Percentiles rank a stretch among this genome's conserved stretches.
Conservation (phyloP, 2,797 vertebrate species). For the Remorina albescens region DNA sequence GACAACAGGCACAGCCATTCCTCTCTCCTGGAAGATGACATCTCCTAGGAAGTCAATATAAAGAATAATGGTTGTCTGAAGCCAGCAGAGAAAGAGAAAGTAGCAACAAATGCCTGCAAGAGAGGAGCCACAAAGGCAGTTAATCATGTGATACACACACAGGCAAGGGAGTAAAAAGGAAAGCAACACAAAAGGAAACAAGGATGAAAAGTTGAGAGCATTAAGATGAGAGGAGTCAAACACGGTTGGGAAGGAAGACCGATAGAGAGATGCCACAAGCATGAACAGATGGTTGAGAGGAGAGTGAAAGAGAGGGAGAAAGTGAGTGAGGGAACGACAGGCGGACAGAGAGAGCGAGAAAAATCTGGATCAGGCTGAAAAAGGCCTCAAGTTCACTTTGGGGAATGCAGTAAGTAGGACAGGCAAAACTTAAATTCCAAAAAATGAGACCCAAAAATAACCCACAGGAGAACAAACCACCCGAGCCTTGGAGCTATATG, state of each 20-base stretch:
- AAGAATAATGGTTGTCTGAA: conserved; percentile 6
- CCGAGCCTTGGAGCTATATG: conserved; percentile 56
- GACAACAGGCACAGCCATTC: background rate
- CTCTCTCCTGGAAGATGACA: conserved; percentile 10
- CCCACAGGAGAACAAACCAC: conserved; percentile 65
- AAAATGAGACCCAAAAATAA: conserved; percentile 74
- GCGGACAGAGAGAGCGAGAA: conserved; percentile 33
- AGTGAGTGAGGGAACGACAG: conserved; percentile 2
- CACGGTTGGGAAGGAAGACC: conserved; percentile 56
- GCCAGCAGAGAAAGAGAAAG: conserved; percentile 16
- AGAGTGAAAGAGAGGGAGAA: conserved; percentile 41
- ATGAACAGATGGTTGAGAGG: conserved; percentile 76
- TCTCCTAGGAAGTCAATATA: background rate
- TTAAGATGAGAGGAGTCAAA: conserved; percentile 64
- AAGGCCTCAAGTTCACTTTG: conserved; percentile 78
- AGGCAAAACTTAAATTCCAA: conserved; percentile 75
- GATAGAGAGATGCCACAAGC: conserved; percentile 71
- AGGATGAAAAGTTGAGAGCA: conserved; percentile 45
- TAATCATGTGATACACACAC: conserved; percentile 35
- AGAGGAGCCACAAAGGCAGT: conserved; percentile 25
- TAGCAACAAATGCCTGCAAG: background rate
- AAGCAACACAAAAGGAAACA: conserved; percentile 30
- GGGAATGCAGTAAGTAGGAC: conserved; percentile 82
- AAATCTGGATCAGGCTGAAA: conserved; percentile 82
- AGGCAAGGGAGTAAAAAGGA: conserved; percentile 21